Evolutionary conservation across 2,888 invertebrate genomes (phyloP), one percentile per base, ranked within the genome.

Genomic region (Himalopsyche japonica): DNA sequence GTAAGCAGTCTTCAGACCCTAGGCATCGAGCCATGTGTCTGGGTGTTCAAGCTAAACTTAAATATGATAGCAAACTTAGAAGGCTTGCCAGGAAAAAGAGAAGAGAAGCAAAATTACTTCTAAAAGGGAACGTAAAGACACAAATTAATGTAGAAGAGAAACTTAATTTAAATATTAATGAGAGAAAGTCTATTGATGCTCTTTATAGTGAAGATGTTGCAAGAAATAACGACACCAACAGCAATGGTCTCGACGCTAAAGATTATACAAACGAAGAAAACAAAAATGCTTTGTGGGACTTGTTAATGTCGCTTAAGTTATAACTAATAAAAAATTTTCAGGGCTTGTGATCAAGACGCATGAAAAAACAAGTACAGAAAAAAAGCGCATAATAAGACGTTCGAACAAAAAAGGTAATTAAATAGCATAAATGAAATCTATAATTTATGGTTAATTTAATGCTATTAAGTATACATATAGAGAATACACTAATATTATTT

Each of bases 41-140:
- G 87, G 98, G 98, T 70, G 95, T 98, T 84, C 97, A 97, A 97
- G 93, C 95, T 0, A 97, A 97, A 88, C 90, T 97, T 43, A 94
- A 94, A 88, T 96, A 96, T 87, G 91, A 92, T 87, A 70, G 84
- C 43, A 84, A 84, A 57, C 43, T 84, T 0, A 79, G 84, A 15
- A n/a, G 78, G 18, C 82, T 70, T 10, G 70, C 70, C 24, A 70
- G 70, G 30, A 70, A 70, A 27, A 70, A 70, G 70, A 70, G 70
- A 15, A n/a, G 70, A 15, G 70, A 70, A 1, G 70, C 20, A 70
- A 70, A 27, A 15, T 27, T 27, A 27, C 24, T 15, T 70, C 70
- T 24, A 5, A 70, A 70, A 70, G 70, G 20, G 3, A 70, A 70
- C 27, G 70, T 15, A 24, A 70, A 70, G 12, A 15, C 6, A 2